Evolutionary conservation across 2,797 vertebrate species (phyloP), one percentile per base, ranked within the genome.

Genomic region (Sphaeramia orbicularis): DNA sequence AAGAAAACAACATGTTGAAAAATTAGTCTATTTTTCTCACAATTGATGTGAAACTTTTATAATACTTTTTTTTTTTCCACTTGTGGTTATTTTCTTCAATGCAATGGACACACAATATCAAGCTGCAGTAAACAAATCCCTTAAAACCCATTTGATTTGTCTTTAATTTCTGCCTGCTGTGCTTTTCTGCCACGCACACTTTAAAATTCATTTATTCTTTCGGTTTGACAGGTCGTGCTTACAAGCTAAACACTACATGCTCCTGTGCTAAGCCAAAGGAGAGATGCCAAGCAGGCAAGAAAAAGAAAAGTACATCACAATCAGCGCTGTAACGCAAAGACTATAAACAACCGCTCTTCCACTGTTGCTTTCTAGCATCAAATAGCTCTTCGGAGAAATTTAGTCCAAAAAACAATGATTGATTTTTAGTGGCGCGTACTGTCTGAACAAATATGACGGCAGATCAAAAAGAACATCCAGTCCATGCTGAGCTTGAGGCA

Each of bases 201-300:
- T 84, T 66, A 55, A 72, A 81, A 81, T 76, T 65, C 69, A 70
- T 83, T 74, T 64, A 61, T 81, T 75, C 48, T 66, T 67, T 74
- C 32, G 44, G n/a, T 73, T 36, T 60, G 59, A 69, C 16, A 13
- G 38, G 15, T 58, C 41, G 55, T 61, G 70, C 70, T 74, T 68
- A 73, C 62, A 57, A 76, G 42, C 69, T 59, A 57, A 83, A 74
- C 59, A 56, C 50, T 27, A 36, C 40, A 41, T 64, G 47, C 42
- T 19, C 50, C 67, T 24, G 43, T 35, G 27, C 41, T 42, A 53
- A 80, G 62, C 51, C 56, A 44, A 12, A 15, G 41, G 44, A 60
- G 18, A 2, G 0, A 54, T 56, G 75, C 75, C 78, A 83, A 64
- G 7, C 3, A 8, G 8, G 55, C 35, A 18, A 14, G 21, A 30